Percentiles rank a stretch among this genome's conserved stretches.
These are phyloP conservation scores for Augiades crinisus DNA, from an alignment of 2,888 invertebrate species.

Conservation along the genomic window DNA sequence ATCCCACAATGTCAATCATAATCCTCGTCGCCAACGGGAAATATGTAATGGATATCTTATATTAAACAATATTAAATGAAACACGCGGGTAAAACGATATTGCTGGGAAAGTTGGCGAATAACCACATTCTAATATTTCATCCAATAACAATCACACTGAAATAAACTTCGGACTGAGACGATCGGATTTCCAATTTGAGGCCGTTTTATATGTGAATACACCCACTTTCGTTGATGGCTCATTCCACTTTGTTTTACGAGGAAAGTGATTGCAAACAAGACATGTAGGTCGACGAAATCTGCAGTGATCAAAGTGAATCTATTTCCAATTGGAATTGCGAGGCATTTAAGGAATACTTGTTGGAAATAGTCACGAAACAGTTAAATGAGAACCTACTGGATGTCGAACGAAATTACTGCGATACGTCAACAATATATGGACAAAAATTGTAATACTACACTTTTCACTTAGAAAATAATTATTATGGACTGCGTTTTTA, in stretches of 20 bases:
- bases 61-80: conserved; percentile 19
- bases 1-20: conserved; percentile 16
- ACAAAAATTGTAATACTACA: too few species aligned
- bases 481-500: too few species aligned
- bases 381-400: too few species aligned
- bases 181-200: conserved; percentile 7
- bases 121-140: conserved; percentile 27
- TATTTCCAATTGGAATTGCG: neutral
- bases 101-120: conserved; percentile 14
- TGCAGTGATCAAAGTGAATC: neutral
- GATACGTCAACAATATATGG: too few species aligned
- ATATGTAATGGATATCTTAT: conserved; percentile 12
- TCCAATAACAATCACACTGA: conserved; percentile 19
- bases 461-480: too few species aligned
- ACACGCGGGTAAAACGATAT: conserved; percentile 17
- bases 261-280: conserved; percentile 2
- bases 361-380: too few species aligned
- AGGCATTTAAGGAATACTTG: too few species aligned
- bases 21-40: conserved; percentile 12
- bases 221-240: conserved; percentile 13
- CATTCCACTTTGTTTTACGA: conserved; percentile 12
- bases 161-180: conserved; percentile 2
- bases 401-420: too few species aligned
- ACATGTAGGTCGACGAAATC: neutral
- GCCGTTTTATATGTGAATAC: conserved; percentile 7